Evolutionary conservation across 2,797 vertebrate genomes (phyloP), one percentile per base, ranked within the genome.

Genomic region (Ibycter americanus): DNA sequence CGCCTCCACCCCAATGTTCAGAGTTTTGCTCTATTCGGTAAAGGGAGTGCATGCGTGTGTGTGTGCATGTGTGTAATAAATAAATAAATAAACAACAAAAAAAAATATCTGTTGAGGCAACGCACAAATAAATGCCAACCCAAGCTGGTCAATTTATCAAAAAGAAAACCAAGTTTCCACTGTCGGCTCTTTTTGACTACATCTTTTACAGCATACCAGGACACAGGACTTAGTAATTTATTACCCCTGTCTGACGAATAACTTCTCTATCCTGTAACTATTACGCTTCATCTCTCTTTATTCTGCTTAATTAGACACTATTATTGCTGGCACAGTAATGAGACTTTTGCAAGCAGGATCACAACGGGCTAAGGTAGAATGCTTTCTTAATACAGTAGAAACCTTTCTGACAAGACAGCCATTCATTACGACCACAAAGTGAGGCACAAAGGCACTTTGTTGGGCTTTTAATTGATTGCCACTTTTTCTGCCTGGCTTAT

Each of bases 251-350:
- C 83, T 10, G 32, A 96, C n/a, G 0, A 93, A 65, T 77, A 93
- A 92, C 93, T 92, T 87, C 88, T 94, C 94, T 77, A 21, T 71
- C 86, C 95, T 93, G 91, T 87, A 93, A 66, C 93, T 90, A 96
- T 80, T 59, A 73, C 8, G 34, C 91, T 90, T 79, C 95, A 80
- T 83, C 94, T 97, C 94, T 92, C 94, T 96, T 95, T 71, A 89
- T 94, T 96, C 95, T 97, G 97, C 93, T 71, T 92, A 92, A 95
- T 96, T 94, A 96, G 96, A 26, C 51, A 5, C 94, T 87, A 47
- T 94, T 90, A 95, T 90, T 95, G 89, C 94, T 95, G 95, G 96
- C 96, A 92, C 83, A 58, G 85, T 55, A 82, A 90, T 51, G 88
- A 96, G 93, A 47, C 85, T 91, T 13, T 71, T 77, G 92, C 89